Evolutionary conservation across 2,797 vertebrate genomes (phyloP).

Genomic region (Harpagifer antarcticus): DNA sequence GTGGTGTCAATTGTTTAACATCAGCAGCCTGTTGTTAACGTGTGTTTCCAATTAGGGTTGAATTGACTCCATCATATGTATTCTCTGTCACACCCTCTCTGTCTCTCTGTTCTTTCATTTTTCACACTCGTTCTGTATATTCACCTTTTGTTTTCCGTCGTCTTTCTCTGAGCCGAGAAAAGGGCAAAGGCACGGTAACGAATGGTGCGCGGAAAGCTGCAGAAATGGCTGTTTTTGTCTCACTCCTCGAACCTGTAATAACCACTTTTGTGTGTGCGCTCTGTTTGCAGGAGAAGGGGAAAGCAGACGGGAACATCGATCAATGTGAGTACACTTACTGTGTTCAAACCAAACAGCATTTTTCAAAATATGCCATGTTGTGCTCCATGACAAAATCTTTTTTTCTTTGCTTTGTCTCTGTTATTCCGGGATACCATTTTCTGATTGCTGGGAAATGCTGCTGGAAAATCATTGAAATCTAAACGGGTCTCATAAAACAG

Average conservation of each 20-base stretch:
- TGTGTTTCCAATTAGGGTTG: constrained; percentile 42
- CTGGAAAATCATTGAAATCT: constrained; percentile 49
- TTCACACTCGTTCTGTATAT: constrained; percentile 17
- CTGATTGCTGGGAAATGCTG: constrained; percentile 48
- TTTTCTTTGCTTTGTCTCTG: constrained; percentile 11
- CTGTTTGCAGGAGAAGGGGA: constrained; percentile 80
- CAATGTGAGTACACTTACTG: constrained; percentile 82
- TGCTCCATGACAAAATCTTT: constrained; percentile 53
- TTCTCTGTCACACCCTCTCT: constrained; percentile 11
- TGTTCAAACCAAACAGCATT: constrained; percentile 74
- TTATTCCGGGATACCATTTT: constrained; percentile 46
- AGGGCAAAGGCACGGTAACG: constrained; percentile 40
- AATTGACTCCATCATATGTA: constrained; percentile 30
- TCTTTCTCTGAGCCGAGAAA: constrained; percentile 30
- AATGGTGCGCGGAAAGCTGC: constrained; percentile 44
- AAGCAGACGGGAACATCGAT: constrained; percentile 75
- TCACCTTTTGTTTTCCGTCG: constrained; percentile 32
- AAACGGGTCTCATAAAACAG: constrained; percentile 45
- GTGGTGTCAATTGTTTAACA: constrained; percentile 16
- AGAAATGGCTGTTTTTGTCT: constrained; percentile 59
- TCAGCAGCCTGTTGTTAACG: constrained; percentile 30
- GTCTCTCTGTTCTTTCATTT: constrained; percentile 8
- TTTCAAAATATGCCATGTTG: constrained; percentile 69
- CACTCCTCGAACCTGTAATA: constrained; percentile 68
- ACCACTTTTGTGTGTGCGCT: constrained; percentile 74